A percentile compares a stretch with the other conserved stretches of the same genome.
phyloP scores from a whole-genome alignment of 1,140 invertebrate species.

The Leptoteleia sp. region DNA sequence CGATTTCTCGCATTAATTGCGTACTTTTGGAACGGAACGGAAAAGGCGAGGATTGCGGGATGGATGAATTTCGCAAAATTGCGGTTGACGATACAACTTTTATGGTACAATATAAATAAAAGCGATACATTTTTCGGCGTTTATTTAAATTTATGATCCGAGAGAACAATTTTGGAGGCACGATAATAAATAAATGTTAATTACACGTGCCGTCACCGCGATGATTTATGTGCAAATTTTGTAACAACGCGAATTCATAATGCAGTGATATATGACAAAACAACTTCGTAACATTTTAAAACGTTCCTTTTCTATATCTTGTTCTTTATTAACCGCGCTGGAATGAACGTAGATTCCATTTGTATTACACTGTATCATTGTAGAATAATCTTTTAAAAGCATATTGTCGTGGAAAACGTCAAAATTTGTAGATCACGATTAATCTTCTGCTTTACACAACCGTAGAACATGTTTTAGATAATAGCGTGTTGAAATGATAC shows the following conservation, averaged over 20 bases:
- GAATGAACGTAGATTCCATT: conserved; percentile 58
- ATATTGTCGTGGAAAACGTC: conserved; percentile 60
- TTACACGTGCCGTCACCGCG: conserved; percentile 42
- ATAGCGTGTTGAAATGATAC: conserved; percentile 34
- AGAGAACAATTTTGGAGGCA: conserved; percentile 11
- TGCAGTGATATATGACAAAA: conserved; percentile 62
- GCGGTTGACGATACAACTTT: too few species aligned
- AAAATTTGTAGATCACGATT: conserved; percentile 52
- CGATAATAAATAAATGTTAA: conserved; percentile 50
- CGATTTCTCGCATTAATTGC: too few species aligned
- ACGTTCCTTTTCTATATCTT: conserved; percentile 27
- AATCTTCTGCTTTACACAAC: conserved; percentile 48
- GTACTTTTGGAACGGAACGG: too few species aligned
- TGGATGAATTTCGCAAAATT: too few species aligned
- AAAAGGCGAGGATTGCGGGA: too few species aligned
- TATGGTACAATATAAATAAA: too few species aligned
- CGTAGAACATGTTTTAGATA: conserved; percentile 45
- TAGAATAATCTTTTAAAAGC: conserved; percentile 58
- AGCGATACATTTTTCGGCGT: too few species aligned
- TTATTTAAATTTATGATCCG: conserved; percentile 22
- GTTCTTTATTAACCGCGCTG: conserved; percentile 41
- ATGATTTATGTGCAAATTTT: conserved; percentile 60
- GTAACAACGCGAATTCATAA: conserved; percentile 48
- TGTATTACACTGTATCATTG: conserved; percentile 53
- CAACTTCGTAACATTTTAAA: conserved; percentile 51